phyloP scores from a whole-genome alignment of 2,113 vertebrate species.

The Nibea coibor region DNA sequence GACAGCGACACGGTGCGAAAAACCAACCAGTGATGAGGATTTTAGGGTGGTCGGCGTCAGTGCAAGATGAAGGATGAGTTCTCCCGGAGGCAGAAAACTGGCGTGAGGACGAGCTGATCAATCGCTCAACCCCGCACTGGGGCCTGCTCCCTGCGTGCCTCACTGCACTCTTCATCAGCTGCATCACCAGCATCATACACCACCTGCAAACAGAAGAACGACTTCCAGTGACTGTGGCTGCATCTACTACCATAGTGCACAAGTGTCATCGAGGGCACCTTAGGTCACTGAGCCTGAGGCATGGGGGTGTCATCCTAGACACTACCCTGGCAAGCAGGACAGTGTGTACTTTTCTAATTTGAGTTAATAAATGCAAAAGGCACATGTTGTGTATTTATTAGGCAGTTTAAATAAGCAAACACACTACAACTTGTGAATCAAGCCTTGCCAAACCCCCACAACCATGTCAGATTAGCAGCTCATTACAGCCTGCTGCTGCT shows the following conservation, averaged over 20 bases:
- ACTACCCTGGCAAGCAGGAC: not conserved
- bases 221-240: not conserved
- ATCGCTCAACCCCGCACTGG: not conserved
- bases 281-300: not conserved
- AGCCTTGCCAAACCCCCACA: not conserved
- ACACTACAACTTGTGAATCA: not conserved
- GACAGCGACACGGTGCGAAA: not conserved
- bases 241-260: not conserved
- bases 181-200: conserved; percentile 30
- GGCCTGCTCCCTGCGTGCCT: conserved; percentile 33
- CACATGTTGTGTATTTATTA: not conserved
- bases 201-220: conserved; percentile 9
- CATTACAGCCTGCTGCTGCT: conserved; percentile 11
- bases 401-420: not conserved
- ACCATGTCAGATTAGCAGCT: conserved; percentile 46
- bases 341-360: not conserved
- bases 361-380: too few relatives aligned
- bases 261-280: not conserved
- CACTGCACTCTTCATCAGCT: conserved; percentile 31
- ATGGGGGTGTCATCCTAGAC: not conserved
- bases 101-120: conserved; percentile 78
- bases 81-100: conserved; percentile 65
- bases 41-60: conserved; percentile 84
- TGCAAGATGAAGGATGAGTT: not conserved
- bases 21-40: conserved; percentile 92